Conservation (phyloP, 2,888 invertebrate genomes). For the Acanthosepion esculentum region DNA sequence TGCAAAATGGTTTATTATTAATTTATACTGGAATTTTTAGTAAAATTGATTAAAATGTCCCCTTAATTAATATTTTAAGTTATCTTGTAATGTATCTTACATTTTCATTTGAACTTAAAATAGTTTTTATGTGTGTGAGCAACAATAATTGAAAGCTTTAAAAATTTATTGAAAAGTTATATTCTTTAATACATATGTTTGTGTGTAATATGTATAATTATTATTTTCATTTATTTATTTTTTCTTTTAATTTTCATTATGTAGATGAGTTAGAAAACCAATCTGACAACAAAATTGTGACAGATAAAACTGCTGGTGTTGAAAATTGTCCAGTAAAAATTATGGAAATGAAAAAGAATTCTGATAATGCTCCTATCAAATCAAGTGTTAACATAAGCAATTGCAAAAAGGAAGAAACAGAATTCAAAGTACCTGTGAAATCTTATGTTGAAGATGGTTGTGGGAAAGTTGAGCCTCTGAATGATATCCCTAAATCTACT, state of each 20-base stretch:
- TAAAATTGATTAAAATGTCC: neutral
- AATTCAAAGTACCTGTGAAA: conserved; percentile 3
- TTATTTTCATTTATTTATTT: neutral
- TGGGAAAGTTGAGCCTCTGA: conserved; percentile 36
- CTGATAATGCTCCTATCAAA: neutral
- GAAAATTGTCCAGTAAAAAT: neutral
- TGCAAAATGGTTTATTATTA: neutral
- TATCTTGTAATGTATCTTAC: neutral
- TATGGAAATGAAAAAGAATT: neutral
- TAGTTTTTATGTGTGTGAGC: neutral
- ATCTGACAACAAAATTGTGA: neutral
- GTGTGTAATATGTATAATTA: neutral
- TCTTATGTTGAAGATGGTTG: neutral
- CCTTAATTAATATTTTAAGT: neutral
- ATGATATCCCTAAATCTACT: neutral
- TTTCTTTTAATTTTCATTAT: neutral
- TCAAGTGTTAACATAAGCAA: neutral
- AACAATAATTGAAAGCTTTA: neutral
- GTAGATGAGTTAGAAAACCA: neutral
- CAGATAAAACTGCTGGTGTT: neutral
- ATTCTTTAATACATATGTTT: neutral
- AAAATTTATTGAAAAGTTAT: neutral
- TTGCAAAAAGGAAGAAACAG: neutral
- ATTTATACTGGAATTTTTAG: neutral
- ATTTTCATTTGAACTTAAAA: neutral